Evolutionary conservation across 2,797 vertebrate genomes (phyloP).

Genomic region (Zenarchopterus dispar): DNA sequence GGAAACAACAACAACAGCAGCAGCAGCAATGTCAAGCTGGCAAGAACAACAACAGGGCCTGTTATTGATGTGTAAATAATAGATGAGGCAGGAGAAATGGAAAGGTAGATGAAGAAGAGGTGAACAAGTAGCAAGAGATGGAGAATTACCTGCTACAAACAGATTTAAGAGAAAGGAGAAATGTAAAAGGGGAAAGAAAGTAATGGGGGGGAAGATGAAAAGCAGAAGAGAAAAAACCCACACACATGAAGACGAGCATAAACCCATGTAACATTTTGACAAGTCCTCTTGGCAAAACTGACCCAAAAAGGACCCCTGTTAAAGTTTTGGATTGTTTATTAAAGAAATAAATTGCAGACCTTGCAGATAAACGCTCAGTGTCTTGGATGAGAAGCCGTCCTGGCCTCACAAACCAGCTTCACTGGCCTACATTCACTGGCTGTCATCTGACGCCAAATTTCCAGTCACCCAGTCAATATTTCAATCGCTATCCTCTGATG

Average conservation of each 20-base stretch:
- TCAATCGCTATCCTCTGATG: conserved; percentile 47
- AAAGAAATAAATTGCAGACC: conserved; percentile 43
- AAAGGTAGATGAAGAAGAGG: conserved; percentile 20
- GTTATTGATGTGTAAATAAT: conserved; percentile 79
- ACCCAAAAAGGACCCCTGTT: not conserved
- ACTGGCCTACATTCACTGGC: conserved; percentile 60
- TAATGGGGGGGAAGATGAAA: conserved; percentile 13
- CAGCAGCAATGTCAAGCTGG: conserved; percentile 49
- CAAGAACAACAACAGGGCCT: conserved; percentile 61
- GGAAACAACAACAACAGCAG: conserved; percentile 48
- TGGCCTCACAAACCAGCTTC: conserved; percentile 40
- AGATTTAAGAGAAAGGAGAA: conserved; percentile 25
- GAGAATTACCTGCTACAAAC: conserved; percentile 26
- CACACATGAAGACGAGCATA: conserved; percentile 6
- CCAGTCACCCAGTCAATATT: conserved; percentile 61
- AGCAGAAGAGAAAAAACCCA: conserved; percentile 4
- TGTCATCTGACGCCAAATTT: conserved; percentile 73
- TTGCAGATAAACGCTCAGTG: conserved; percentile 31
- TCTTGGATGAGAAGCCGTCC: conserved; percentile 17
- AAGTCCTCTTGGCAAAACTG: conserved; percentile 34
- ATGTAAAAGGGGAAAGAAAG: conserved; percentile 7
- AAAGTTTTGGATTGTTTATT: conserved; percentile 29
- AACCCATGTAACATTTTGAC: conserved; percentile 50
- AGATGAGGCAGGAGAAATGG: conserved; percentile 56
- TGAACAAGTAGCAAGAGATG: conserved; percentile 21